Base-by-base conservation (phyloP, 2,888 invertebrate genomes). In the Hirtodrosophila confusa region DNA sequence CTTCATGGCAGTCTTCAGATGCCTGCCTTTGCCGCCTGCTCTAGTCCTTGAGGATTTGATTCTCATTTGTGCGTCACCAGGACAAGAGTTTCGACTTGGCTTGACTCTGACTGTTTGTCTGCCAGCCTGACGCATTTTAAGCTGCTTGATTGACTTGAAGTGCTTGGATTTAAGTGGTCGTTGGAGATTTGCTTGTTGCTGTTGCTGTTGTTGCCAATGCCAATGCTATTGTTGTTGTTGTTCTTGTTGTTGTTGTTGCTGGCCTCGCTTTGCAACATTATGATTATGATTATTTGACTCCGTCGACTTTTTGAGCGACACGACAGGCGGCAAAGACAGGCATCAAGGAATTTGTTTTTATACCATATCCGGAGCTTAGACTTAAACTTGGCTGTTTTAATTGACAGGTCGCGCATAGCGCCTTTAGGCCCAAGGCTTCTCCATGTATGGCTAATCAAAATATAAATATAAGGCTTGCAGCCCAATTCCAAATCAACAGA, bases 61-160 rank as follows among this genome's bases (percentile, higher is more conserved):
- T 68, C 62, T 71, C 65, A 72, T 79, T 75, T 69, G 69, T 67
- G 79, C 67, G 70, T 75, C 79, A 70, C 75, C 61, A 65, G 51
- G 49, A 53, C 37, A 40, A 57, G 47, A 55, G 51, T 48, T 67
- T 61, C 51, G 60, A 57, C 62, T 67, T 64, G 50, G 35, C 49
- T 40, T 61, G 49, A 50, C 60, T 47, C 43, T 44, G 31, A 31
- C 58, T 51, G 39, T 49, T 33, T 44, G 44, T 43, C 56, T 11
- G 56, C 45, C 68, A 54, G 47, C 47, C 53, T 58, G 63, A 64
- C 65, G 78, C 66, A 71, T 75, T 80, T 71, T 85, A 74, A 88
- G 82, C 73, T 62, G 63, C 66, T 85, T 75, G 86, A 84, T 74
- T 82, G 85, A 84, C 77, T 83, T 75, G 73, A 83, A 76, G 76